phyloP scores from a whole-genome alignment of 2,113 vertebrate genomes.

The Chaetorhynchus papuensis region DNA sequence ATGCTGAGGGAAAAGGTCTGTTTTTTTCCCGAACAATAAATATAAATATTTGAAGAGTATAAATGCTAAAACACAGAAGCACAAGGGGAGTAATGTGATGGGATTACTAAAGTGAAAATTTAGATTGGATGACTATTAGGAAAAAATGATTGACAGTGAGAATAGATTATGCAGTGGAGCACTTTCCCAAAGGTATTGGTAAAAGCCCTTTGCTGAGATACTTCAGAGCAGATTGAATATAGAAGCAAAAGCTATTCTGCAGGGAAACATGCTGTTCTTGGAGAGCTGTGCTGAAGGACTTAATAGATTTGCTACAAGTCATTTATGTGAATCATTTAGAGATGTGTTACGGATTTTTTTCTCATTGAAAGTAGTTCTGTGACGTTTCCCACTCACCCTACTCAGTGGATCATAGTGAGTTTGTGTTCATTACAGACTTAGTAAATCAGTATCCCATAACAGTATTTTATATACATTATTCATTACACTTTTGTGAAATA shows the following conservation, averaged over 20 bases:
- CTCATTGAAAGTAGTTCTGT: not conserved
- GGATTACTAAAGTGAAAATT: slow-evolving; percentile 1
- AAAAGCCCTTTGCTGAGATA: not conserved
- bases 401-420: not conserved
- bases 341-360: not conserved
- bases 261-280: not conserved
- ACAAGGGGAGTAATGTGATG: not conserved
- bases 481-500: not conserved
- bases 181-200: not conserved
- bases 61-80: not conserved
- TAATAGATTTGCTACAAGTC: not conserved
- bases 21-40: not conserved
- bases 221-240: not conserved
- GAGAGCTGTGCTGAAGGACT: not conserved
- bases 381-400: not conserved
- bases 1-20: not conserved
- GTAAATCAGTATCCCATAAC: not conserved
- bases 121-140: not conserved
- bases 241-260: not conserved
- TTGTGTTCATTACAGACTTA: not conserved
- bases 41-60: slow-evolving; percentile 28
- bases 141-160: not conserved
- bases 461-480: not conserved
- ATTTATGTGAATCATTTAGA: slow-evolving; percentile 3
- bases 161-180: not conserved